Conservation (phyloP, 2,888 invertebrate species). For the Scelioninae gen. 1 region DNA sequence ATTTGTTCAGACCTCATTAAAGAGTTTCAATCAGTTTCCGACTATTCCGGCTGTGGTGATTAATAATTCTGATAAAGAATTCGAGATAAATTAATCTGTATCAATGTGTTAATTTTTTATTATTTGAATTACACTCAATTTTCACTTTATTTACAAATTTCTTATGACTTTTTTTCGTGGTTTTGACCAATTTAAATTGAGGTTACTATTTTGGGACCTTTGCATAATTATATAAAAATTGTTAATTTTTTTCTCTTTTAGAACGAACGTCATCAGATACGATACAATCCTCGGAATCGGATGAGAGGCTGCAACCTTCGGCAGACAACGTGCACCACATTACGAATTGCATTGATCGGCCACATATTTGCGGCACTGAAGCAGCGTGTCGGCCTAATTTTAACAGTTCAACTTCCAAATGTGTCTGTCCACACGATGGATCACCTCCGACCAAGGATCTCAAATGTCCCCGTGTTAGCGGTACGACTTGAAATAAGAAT, state of each 20-base stretch:
- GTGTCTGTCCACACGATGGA: constrained; percentile 89
- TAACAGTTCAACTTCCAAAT: constrained; percentile 86
- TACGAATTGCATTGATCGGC: constrained; percentile 78
- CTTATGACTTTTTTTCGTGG: too few relatives aligned
- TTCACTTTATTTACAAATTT: too few relatives aligned
- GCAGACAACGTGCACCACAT: constrained; percentile 70
- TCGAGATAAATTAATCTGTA: too few relatives aligned
- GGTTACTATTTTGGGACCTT: too few relatives aligned
- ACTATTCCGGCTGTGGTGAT: background rate
- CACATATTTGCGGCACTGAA: constrained; percentile 87
- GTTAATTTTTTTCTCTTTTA: constrained; percentile 56
- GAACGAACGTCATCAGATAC: constrained; percentile 71
- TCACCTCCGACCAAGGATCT: constrained; percentile 87
- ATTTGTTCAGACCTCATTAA: constrained; percentile 31
- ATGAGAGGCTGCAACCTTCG: constrained; percentile 68
- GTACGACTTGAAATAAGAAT: too few relatives aligned
- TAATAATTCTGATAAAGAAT: background rate
- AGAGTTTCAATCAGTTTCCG: constrained; percentile 6
- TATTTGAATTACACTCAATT: too few relatives aligned
- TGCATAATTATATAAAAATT: too few relatives aligned
- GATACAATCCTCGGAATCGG: constrained; percentile 68
- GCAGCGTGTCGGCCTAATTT: constrained; percentile 87
- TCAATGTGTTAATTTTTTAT: too few relatives aligned
- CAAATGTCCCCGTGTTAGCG: constrained; percentile 87
- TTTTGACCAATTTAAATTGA: too few relatives aligned